Base-by-base conservation (phyloP, 2,113 vertebrate species). In the Perca fluviatilis region DNA sequence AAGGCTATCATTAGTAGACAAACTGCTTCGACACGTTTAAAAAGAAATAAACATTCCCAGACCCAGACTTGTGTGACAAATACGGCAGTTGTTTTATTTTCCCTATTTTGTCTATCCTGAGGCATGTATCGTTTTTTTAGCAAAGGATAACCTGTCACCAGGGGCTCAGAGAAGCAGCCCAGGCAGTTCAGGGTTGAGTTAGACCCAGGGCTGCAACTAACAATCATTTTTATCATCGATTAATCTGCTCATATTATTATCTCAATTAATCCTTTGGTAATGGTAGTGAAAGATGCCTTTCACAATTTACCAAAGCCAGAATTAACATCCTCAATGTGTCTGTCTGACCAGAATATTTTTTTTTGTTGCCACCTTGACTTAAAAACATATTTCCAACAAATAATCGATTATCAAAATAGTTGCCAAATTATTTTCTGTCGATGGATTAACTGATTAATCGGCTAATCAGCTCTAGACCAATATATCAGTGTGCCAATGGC, bases 51-150 rank as follows among this genome's bases (percentile, higher is more conserved):
- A 49, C 15, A 54, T 46, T 21, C 7, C 11, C 49, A 43, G 40
- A 43, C 40, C 40, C 9, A 43, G 2, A 60, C 4, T 50, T 58
- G 63, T 63, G 84, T 64, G 43, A 79, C 71, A 79, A 74, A 74
- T 60, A 79, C 21, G n/a, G 5, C 12, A 0, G 53, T 56, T 73
- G n/a, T 36, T 25, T 40, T 15, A 75, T 36, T 74, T 49, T 36
- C 2, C 40, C 30, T 46, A 30, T 46, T 21, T 23, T 8, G 4
- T 64, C 1, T 15, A 43, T 51, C 60, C 60, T 13, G 46, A 63
- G 70, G 56, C 63, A 27, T 3, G 21, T 49, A 15, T 4, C 1
- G 9, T 23, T 58, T 14, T 49, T 54, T 36, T 54, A n/a, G 6
- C 8, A 47, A 58, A 74, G 60, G 54, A 30, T 33, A 46, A 51